A percentile compares a stretch with the other conserved stretches of the same genome.
Conservation (phyloP, 2,888 invertebrate genomes). For the Coenonympha glycerion region DNA sequence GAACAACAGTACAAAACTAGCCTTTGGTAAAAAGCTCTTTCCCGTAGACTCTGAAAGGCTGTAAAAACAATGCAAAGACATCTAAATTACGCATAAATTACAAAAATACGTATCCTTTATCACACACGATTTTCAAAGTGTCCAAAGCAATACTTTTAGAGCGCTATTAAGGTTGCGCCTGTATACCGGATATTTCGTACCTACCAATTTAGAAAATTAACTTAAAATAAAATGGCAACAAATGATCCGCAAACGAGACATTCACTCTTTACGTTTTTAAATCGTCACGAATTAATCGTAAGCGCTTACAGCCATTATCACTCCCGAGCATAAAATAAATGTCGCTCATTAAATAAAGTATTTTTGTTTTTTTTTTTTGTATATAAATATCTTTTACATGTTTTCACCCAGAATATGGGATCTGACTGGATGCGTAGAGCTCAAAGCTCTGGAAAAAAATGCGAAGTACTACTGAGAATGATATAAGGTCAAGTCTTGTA, state of each 20-base stretch:
- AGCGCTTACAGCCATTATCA: slow-evolving; percentile 1
- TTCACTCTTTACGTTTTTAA: slow-evolving; percentile 13
- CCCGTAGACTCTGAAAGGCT: background rate
- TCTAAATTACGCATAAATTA: background rate
- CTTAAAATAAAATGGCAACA: slow-evolving; percentile 12
- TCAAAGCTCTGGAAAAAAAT: too few relatives aligned
- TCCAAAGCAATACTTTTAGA: background rate
- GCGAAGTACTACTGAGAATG: too few relatives aligned
- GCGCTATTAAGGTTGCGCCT: background rate
- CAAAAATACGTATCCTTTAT: background rate
- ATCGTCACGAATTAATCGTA: slow-evolving; percentile 4
- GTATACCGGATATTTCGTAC: too few relatives aligned
- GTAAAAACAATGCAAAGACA: background rate
- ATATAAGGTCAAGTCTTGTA: too few relatives aligned
- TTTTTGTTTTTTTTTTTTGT: background rate
- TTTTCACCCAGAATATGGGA: too few relatives aligned
- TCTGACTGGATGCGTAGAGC: too few relatives aligned
- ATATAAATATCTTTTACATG: too few relatives aligned
- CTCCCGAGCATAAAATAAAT: slow-evolving; percentile 7
- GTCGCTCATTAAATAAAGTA: background rate
- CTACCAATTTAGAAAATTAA: too few relatives aligned
- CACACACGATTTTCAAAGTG: background rate
- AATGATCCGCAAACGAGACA: slow-evolving; percentile 15
- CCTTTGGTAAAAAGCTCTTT: background rate
- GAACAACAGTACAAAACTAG: too few relatives aligned